Percentiles rank a stretch among this genome's conserved stretches.
phyloP scores from a whole-genome alignment of 2,797 vertebrate species.

The Cyclopterus lumpus region DNA sequence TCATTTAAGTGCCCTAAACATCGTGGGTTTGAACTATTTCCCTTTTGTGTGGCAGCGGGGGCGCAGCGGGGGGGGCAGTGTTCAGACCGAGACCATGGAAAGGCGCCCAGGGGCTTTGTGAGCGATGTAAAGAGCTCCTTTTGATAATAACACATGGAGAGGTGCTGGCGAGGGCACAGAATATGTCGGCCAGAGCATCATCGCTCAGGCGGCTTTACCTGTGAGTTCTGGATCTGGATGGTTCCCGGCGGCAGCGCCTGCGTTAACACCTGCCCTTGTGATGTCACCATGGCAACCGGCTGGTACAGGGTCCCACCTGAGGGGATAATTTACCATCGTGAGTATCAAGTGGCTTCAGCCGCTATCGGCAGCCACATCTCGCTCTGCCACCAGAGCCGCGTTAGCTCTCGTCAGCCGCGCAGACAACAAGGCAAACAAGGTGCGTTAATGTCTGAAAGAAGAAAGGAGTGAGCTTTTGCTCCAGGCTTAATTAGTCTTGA shows the following conservation, averaged over 20 bases:
- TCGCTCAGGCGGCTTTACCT: slow-evolving; percentile 84
- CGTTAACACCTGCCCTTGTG: slow-evolving; percentile 97
- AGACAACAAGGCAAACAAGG: slow-evolving; percentile 59
- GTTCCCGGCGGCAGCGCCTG: slow-evolving; percentile 94
- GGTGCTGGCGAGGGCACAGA: slow-evolving; percentile 22
- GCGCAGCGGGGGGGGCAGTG: slow-evolving; percentile 6
- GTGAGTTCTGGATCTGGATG: slow-evolving; percentile 96
- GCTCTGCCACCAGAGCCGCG: slow-evolving; percentile 12
- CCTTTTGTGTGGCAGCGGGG: slow-evolving; percentile 60
- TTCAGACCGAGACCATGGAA: slow-evolving; percentile 62
- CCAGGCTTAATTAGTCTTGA: slow-evolving; percentile 75
- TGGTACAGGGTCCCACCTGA: slow-evolving; percentile 98
- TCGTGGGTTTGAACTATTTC: slow-evolving; percentile 62
- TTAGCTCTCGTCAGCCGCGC: slow-evolving; percentile 42
- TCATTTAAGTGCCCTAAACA: slow-evolving; percentile 36
- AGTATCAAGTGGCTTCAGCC: slow-evolving; percentile 69
- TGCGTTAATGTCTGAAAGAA: slow-evolving; percentile 50
- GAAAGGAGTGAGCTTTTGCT: slow-evolving; percentile 50
- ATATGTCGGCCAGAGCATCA: background rate
- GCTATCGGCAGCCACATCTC: slow-evolving; percentile 48
- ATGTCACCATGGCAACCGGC: slow-evolving; percentile 99
- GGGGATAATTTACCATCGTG: slow-evolving; percentile 75
- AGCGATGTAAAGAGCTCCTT: slow-evolving; percentile 47
- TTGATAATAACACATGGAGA: slow-evolving; percentile 59
- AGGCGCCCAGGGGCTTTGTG: slow-evolving; percentile 22